Evolutionary conservation across 2,113 vertebrate species (phyloP).

Genomic region (Aegithalos caudatus): DNA sequence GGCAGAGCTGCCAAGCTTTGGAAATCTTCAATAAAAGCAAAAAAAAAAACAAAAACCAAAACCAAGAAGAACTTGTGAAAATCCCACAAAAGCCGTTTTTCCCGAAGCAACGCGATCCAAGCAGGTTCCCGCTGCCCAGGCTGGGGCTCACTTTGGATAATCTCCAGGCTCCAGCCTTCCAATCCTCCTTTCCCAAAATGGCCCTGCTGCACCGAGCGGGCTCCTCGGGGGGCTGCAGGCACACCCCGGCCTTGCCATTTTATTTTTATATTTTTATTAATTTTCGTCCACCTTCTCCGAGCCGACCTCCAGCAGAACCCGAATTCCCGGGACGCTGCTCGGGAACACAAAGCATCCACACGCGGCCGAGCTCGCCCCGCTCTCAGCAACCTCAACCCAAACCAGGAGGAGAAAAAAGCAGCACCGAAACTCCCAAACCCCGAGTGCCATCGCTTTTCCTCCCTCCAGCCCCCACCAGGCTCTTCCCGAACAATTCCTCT

Average conservation of each 20-base stretch:
- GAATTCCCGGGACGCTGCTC: not conserved
- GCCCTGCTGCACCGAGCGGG: not conserved
- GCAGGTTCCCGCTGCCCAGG: not conserved
- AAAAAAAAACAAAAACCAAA: not conserved
- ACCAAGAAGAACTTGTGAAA: not conserved
- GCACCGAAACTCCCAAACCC: rapidly evolving
- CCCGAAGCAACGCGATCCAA: not conserved
- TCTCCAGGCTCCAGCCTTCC: not conserved
- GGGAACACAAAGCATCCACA: not conserved
- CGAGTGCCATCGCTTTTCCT: not conserved
- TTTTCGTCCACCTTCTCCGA: not conserved
- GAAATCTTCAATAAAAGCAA: not conserved
- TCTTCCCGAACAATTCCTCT: not conserved
- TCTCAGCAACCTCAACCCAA: not conserved
- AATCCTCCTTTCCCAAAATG: not conserved
- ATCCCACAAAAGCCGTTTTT: not conserved
- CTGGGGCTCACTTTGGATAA: not conserved
- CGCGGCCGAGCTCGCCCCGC: not conserved
- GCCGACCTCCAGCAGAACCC: not conserved
- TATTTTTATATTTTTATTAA: not conserved
- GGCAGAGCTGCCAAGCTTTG: not conserved
- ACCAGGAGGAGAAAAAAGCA: not conserved
- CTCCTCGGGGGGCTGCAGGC: not conserved
- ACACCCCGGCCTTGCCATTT: not conserved
- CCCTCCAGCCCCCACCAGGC: not conserved